These are phyloP conservation scores for Autographa gamma DNA, from an alignment of 2,888 invertebrate genomes.

Conservation along the genomic window DNA sequence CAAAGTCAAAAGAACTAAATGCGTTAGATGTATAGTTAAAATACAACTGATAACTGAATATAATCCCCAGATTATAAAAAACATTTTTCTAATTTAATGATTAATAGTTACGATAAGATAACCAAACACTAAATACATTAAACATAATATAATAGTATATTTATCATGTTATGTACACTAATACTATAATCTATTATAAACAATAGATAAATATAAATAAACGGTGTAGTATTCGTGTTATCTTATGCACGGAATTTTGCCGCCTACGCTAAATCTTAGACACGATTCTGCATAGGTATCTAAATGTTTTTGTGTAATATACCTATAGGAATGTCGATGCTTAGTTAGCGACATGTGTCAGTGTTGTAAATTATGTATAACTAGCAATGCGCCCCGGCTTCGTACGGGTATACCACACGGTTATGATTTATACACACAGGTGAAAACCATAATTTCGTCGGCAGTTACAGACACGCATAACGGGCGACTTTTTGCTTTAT, in stretches of 20 bases:
- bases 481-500: too few species aligned
- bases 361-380: too few species aligned
- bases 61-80: background rate
- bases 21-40: too few species aligned
- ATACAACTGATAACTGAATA: too few species aligned
- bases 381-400: too few species aligned
- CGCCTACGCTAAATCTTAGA: slow-evolving; percentile 1
- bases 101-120: background rate
- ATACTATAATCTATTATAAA: slow-evolving; percentile 1
- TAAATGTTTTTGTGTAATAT: background rate
- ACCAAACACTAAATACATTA: background rate
- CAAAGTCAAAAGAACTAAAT: too few species aligned
- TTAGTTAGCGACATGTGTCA: background rate
- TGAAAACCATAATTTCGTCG: too few species aligned
- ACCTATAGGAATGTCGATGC: background rate
- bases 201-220: slow-evolving; percentile 7
- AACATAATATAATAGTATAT: background rate
- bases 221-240: background rate
- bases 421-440: too few species aligned
- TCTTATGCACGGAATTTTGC: slow-evolving; percentile 1
- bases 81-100: background rate
- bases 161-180: slow-evolving; percentile 1
- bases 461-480: too few species aligned
- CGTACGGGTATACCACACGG: too few species aligned
- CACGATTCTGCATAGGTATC: background rate